Percentiles rank a stretch among this genome's conserved stretches.
Evolutionary conservation across 1,140 invertebrate species (phyloP).

Genomic region (Musca domestica): DNA sequence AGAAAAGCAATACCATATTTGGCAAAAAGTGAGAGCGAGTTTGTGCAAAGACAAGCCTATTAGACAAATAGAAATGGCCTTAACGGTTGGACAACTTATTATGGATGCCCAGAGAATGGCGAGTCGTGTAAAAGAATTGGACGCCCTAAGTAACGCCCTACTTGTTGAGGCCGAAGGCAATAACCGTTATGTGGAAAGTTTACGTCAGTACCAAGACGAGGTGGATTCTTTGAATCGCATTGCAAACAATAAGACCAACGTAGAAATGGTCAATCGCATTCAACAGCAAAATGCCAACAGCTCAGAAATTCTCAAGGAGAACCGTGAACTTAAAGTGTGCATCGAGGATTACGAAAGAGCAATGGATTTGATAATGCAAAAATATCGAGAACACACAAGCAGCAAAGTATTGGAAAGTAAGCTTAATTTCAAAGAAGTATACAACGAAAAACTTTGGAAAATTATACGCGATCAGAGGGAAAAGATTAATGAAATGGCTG

Average conservation of each 20-base stretch:
- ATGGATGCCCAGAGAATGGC: slow-evolving; percentile 76
- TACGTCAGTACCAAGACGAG: slow-evolving; percentile 95
- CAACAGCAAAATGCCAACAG: slow-evolving; percentile 89
- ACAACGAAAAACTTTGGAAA: slow-evolving; percentile 63
- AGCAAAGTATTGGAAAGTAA: slow-evolving; percentile 76
- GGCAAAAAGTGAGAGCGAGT: not conserved
- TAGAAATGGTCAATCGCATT: slow-evolving; percentile 84
- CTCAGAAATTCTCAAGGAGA: slow-evolving; percentile 88
- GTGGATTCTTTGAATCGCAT: slow-evolving; percentile 85
- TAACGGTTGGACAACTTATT: slow-evolving; percentile 84
- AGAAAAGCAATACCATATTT: not conserved
- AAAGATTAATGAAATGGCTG: slow-evolving; percentile 94
- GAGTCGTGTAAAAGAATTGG: slow-evolving; percentile 81
- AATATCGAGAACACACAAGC: slow-evolving; percentile 90
- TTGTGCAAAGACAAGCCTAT: not conserved
- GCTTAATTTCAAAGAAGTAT: slow-evolving; percentile 68
- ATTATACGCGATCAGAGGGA: slow-evolving; percentile 70
- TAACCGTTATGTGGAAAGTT: slow-evolving; percentile 85
- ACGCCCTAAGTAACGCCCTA: slow-evolving; percentile 78
- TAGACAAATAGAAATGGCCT: slow-evolving; percentile 36
- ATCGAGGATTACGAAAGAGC: slow-evolving; percentile 93
- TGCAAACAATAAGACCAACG: slow-evolving; percentile 81
- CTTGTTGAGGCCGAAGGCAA: slow-evolving; percentile 84
- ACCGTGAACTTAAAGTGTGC: slow-evolving; percentile 81
- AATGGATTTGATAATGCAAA: slow-evolving; percentile 94